A percentile compares a stretch with the other conserved stretches of the same genome.
phyloP scores from a whole-genome alignment of 2,113 vertebrate genomes.

The Todiramphus chloris region DNA sequence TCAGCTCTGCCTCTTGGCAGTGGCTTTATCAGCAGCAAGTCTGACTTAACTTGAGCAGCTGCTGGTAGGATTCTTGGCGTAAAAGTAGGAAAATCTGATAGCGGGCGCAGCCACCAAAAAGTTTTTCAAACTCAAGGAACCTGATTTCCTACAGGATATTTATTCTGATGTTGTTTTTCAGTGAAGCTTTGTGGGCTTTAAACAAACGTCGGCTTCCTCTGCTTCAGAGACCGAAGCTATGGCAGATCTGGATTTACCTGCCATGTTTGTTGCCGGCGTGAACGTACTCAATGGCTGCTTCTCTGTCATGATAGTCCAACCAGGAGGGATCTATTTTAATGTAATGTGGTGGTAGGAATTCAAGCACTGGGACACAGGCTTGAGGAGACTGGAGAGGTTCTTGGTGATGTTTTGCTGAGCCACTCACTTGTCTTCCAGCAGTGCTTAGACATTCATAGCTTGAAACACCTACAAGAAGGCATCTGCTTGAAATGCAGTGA shows the following conservation, averaged over 20 bases:
- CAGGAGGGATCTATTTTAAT: background rate
- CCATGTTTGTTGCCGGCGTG: background rate
- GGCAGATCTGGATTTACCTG: background rate
- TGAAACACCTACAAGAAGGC: background rate
- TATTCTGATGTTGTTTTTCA: slow-evolving; percentile 21
- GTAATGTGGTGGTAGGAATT: background rate
- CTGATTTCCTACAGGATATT: slow-evolving; percentile 39
- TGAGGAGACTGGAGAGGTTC: background rate
- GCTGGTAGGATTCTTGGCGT: background rate
- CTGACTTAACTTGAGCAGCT: background rate
- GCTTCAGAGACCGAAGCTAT: background rate
- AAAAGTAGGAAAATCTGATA: background rate
- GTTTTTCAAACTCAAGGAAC: background rate
- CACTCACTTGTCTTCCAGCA: background rate
- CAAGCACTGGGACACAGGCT: background rate
- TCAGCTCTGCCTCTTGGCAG: background rate
- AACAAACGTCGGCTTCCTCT: background rate
- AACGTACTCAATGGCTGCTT: background rate
- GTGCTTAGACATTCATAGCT: background rate
- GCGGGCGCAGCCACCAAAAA: background rate
- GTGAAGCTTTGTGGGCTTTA: background rate
- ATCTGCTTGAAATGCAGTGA: background rate
- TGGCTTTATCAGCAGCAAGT: background rate
- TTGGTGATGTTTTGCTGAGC: background rate
- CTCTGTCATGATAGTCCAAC: background rate